These are phyloP conservation scores for Cephalotes varians DNA, from an alignment of 2,888 invertebrate species.

Conservation along the genomic window DNA sequence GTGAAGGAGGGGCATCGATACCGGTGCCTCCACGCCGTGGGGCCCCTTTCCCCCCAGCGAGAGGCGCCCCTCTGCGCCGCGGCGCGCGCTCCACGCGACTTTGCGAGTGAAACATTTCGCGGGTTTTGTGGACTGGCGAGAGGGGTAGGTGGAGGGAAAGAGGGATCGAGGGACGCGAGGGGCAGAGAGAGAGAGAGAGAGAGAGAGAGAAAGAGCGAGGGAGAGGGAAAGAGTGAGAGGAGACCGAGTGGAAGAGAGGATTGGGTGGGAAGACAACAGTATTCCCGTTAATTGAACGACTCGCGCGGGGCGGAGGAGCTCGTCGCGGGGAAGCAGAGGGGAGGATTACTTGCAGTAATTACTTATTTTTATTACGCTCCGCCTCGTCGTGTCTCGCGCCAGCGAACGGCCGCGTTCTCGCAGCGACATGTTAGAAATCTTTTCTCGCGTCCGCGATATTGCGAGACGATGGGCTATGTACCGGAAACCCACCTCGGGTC, in stretches of 20 bases:
- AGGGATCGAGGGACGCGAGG: slow-evolving; percentile 49
- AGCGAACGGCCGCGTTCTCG: slow-evolving; percentile 29
- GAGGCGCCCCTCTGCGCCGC: slow-evolving; percentile 68
- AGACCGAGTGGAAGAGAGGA: slow-evolving; percentile 65
- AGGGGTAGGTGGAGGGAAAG: slow-evolving; percentile 53
- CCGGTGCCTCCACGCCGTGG: slow-evolving; percentile 61
- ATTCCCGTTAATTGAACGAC: slow-evolving; percentile 79
- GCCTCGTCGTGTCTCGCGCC: slow-evolving; percentile 73
- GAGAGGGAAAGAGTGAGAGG: slow-evolving; percentile 42
- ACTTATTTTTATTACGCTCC: slow-evolving; percentile 85
- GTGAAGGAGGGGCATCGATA: slow-evolving; percentile 77
- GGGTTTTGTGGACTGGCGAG: slow-evolving; percentile 80
- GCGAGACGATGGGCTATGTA: slow-evolving; percentile 36
- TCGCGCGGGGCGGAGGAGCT: slow-evolving; percentile 71
- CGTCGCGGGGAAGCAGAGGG: slow-evolving; percentile 62
- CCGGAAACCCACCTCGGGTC: slow-evolving; percentile 35
- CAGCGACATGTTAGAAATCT: slow-evolving; percentile 51
- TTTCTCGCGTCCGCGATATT: slow-evolving; percentile 49
- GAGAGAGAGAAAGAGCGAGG: slow-evolving; percentile 20
- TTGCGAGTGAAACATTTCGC: slow-evolving; percentile 84
- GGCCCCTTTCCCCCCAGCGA: slow-evolving; percentile 50
- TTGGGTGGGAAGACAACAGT: slow-evolving; percentile 81
- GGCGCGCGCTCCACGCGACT: slow-evolving; percentile 76
- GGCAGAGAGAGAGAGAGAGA: slow-evolving; percentile 52
- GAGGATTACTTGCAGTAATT: slow-evolving; percentile 85